Evolutionary conservation across 2,113 vertebrate genomes (phyloP), one percentile per base, ranked within the genome.

Genomic region (Lates calcarifer): DNA sequence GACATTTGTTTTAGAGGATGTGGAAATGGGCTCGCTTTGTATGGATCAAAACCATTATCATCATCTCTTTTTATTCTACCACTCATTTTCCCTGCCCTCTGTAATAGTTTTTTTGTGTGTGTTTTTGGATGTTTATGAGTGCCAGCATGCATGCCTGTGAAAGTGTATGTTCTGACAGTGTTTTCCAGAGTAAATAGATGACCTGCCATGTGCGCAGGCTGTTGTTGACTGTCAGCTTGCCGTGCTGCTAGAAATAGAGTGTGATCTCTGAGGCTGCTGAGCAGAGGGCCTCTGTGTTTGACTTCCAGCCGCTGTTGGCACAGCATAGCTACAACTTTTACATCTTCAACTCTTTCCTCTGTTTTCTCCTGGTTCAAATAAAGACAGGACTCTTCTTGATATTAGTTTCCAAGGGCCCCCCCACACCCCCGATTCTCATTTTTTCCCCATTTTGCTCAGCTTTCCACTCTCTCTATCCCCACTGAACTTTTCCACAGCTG

Each of bases 401-500:
- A 51, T 83, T 76, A 62, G 61, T 82, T 87, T 90, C 78, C 77
- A 56, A 65, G 35, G 18, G 29, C 22, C 57, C 33, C 70, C 31
- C 45, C 43, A 58, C 47, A 24, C 37, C 47, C 33, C 33, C 33
- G 22, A 53, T 77, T 80, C 45, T 81, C 69, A 77, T 56, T 82
- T 82, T 79, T 82, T 74, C 77, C 74, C 60, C 63, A 39, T 73
- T 88, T 85, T 69, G 39, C 51, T 58, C 26, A 73, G 66, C 55
- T 67, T 78, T 81, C 68, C 56, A 65, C 35, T 61, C 37, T 61
- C 64, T 49, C 74, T 51, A 41, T 91, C 87, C 74, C 57, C 55
- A 43, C 84, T 89, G 87, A 90, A 86, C 82, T 67, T 90, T 93
- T 89, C 91, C 90, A 90, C 91, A 90, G 85, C 78, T 91, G 88